Conservation (phyloP, 1,140 invertebrate species). For the Apis florea region DNA sequence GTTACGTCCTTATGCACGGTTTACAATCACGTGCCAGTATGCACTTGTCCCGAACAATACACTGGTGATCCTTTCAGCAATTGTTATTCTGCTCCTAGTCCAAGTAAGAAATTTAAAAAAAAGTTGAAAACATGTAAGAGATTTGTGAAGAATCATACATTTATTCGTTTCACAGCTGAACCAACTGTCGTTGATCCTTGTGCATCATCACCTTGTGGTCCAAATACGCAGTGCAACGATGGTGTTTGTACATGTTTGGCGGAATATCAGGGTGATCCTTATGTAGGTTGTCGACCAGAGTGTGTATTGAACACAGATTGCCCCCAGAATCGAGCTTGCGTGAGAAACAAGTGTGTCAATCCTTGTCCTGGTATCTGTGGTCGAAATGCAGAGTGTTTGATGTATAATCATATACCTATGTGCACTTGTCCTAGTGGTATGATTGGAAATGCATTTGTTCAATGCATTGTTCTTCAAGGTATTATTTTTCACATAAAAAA, state of each 20-base stretch:
- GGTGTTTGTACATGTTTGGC: constrained; percentile 79
- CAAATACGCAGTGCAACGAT: constrained; percentile 83
- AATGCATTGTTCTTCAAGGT: constrained; percentile 75
- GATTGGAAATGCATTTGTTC: constrained; percentile 85
- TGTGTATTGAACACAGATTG: constrained; percentile 79
- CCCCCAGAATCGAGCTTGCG: constrained; percentile 72
- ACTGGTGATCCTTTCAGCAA: constrained; percentile 88
- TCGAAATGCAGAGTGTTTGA: constrained; percentile 87
- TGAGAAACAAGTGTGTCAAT: constrained; percentile 76
- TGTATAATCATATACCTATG: constrained; percentile 86
- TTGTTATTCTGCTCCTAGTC: constrained; percentile 79
- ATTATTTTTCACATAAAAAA: not conserved
- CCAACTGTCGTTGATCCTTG: constrained; percentile 74
- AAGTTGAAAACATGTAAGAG: not conserved
- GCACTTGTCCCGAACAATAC: constrained; percentile 85
- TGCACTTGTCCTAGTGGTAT: constrained; percentile 87
- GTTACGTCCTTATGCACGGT: constrained; percentile 85
- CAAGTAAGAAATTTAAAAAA: constrained; percentile 56
- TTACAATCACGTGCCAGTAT: constrained; percentile 86
- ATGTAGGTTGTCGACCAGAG: constrained; percentile 78
- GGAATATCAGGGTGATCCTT: constrained; percentile 82
- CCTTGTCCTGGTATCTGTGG: constrained; percentile 82
- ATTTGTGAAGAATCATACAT: not conserved
- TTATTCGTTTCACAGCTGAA: constrained; percentile 44
- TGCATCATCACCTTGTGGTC: constrained; percentile 82